Evolutionary conservation across 2,797 vertebrate genomes (phyloP).

Genomic region (Cirrhinus mrigala): DNA sequence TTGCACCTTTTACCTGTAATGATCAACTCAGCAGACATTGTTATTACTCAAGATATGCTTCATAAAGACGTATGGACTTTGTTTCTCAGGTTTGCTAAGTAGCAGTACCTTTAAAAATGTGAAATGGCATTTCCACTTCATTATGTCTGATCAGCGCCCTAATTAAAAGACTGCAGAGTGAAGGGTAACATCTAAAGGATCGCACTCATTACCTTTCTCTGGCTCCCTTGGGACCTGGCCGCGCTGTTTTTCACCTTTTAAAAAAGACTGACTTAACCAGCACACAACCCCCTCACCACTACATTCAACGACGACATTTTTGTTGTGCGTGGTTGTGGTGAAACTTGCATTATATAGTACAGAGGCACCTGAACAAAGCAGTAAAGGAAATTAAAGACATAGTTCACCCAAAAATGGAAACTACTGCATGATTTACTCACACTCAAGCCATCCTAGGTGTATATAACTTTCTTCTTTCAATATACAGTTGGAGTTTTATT

Average conservation of each 20-base stretch:
- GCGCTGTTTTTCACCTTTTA: slow-evolving; percentile 52
- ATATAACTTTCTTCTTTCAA: no score
- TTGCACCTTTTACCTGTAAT: slow-evolving; percentile 8
- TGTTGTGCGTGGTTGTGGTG: background rate
- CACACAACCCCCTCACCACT: slow-evolving; percentile 9
- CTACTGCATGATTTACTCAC: no score
- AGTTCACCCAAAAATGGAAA: background rate
- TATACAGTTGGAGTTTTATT: no score
- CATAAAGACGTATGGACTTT: background rate
- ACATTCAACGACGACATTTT: slow-evolving; percentile 10
- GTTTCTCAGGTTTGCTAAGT: slow-evolving; percentile 11
- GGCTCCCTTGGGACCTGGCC: slow-evolving; percentile 12
- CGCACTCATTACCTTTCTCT: slow-evolving; percentile 50
- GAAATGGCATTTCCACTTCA: slow-evolving; percentile 58
- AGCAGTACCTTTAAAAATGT: slow-evolving; percentile 39
- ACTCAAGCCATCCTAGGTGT: no score
- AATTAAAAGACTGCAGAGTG: slow-evolving; percentile 56
- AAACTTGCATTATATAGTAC: slow-evolving; percentile 5
- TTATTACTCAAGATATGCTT: background rate
- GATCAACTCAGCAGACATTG: slow-evolving; percentile 10
- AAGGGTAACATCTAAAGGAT: slow-evolving; percentile 46
- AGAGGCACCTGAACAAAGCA: background rate
- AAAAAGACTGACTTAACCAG: slow-evolving; percentile 48
- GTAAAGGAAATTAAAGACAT: background rate
- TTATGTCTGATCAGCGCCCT: slow-evolving; percentile 58